phyloP scores from a whole-genome alignment of 2,797 vertebrate genomes.

The Geotria australis region DNA sequence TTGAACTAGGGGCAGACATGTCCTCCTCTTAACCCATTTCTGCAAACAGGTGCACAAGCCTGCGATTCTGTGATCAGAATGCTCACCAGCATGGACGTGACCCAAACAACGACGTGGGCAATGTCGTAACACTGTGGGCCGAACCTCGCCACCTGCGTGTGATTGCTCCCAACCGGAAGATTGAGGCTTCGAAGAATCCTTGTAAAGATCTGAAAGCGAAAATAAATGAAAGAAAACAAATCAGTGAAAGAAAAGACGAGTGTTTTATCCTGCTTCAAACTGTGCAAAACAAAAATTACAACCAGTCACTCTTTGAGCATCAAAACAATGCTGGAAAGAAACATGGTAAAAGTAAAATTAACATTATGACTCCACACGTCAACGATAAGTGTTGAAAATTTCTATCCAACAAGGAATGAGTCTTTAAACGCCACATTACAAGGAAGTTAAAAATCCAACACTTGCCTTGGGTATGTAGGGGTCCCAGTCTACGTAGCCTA shows the following conservation, averaged over 20 bases:
- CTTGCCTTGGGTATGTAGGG: conserved; percentile 80
- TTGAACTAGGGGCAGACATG: no score
- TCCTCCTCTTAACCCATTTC: no score
- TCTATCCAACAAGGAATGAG: no score
- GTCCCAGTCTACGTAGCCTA: conserved; percentile 96
- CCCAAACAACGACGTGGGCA: conserved; percentile 67
- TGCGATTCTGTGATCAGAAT: not conserved
- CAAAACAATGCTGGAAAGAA: conserved; percentile 1
- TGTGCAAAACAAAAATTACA: not conserved
- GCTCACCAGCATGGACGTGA: conserved; percentile 76
- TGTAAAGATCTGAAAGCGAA: conserved; percentile 46
- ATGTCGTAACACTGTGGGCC: conserved; percentile 73
- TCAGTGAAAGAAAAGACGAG: not conserved
- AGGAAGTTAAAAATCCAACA: no score
- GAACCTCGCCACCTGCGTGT: conserved; percentile 59
- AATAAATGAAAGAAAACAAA: not conserved
- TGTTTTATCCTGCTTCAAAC: not conserved
- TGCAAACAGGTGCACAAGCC: no score
- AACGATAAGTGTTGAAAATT: no score
- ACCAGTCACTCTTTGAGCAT: conserved; percentile 1
- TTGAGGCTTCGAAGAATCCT: conserved; percentile 75
- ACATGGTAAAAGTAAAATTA: not conserved
- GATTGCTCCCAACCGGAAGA: conserved; percentile 78
- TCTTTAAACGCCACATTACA: no score
- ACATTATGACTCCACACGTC: not conserved